A percentile compares a stretch with the other conserved stretches of the same genome.
Evolutionary conservation across 2,113 vertebrate genomes (phyloP).

Genomic region (Ariopsis seemanni): DNA sequence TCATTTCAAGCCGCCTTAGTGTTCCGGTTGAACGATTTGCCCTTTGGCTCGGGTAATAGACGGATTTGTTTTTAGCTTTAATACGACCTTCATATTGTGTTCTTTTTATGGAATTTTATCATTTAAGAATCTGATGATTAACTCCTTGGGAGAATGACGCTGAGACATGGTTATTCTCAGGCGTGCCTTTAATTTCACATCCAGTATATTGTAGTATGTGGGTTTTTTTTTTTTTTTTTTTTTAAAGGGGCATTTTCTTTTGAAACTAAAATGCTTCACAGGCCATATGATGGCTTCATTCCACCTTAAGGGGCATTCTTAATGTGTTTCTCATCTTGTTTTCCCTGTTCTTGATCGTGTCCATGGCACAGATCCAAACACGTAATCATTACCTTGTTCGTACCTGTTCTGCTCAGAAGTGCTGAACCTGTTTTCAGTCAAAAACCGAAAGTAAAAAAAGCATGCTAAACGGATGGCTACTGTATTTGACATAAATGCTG

Average conservation of each 20-base stretch:
- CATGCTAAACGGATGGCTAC: not conserved
- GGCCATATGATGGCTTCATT: not conserved
- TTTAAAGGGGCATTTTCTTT: not conserved
- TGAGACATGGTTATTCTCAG: not conserved
- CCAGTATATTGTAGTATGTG: not conserved
- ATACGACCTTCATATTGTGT: not conserved
- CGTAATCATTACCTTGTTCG: not conserved
- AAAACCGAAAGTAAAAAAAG: not conserved
- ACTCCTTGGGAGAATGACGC: conserved; percentile 8
- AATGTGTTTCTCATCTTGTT: not conserved
- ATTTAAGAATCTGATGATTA: not conserved
- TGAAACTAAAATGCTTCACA: not conserved
- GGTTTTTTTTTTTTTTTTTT: not conserved
- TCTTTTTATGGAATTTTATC: conserved; percentile 24
- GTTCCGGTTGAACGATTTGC: conserved; percentile 41
- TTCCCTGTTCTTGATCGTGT: not conserved
- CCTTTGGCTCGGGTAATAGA: conserved; percentile 39
- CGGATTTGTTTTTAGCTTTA: not conserved
- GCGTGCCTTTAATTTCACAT: conserved; percentile 14
- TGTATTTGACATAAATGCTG: not conserved
- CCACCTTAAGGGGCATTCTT: not conserved
- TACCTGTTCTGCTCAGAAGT: not conserved
- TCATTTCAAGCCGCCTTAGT: conserved; percentile 38
- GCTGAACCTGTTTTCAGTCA: not conserved
- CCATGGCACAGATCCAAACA: not conserved